Percentiles rank a stretch among this genome's conserved stretches.
phyloP scores from a whole-genome alignment of 2,797 vertebrate genomes.

The Pelodytes ibericus region DNA sequence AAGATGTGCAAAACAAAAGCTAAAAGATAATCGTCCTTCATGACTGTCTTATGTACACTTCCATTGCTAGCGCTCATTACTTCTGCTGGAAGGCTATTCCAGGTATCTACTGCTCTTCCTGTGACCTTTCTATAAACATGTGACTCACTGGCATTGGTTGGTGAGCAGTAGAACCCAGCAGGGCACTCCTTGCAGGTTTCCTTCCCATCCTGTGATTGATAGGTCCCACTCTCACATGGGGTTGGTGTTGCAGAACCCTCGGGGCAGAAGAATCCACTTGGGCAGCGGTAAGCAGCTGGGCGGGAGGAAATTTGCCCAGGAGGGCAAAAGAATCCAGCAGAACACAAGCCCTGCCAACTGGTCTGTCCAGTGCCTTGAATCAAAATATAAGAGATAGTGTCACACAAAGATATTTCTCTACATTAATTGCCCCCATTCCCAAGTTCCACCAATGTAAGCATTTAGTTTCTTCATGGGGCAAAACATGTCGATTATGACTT shows the following conservation, averaged over 20 bases:
- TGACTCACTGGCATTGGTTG: constrained; percentile 49
- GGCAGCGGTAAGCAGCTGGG: constrained; percentile 67
- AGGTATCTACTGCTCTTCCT: too few species aligned
- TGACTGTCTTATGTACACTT: too few species aligned
- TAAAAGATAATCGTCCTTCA: too few species aligned
- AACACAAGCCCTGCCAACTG: constrained; percentile 66
- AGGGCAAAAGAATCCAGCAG: constrained; percentile 69
- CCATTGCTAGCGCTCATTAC: too few species aligned
- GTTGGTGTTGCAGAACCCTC: constrained; percentile 65
- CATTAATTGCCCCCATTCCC: too few species aligned
- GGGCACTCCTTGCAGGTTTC: constrained; percentile 58
- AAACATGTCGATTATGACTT: too few species aligned
- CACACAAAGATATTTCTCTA: background rate
- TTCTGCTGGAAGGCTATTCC: too few species aligned
- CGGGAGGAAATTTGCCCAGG: constrained; percentile 65
- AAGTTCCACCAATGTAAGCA: too few species aligned
- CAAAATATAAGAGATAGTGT: background rate
- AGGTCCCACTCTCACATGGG: constrained; percentile 76
- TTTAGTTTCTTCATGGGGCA: too few species aligned
- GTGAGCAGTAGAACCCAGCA: constrained; percentile 55
- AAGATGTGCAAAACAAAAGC: too few species aligned
- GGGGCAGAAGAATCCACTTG: constrained; percentile 75
- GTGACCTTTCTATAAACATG: background rate
- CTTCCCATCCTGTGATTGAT: constrained; percentile 62
- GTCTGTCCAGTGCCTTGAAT: constrained; percentile 58